A percentile compares a stretch with the other conserved stretches of the same genome.
These are phyloP conservation scores for Pavo muticus DNA, from an alignment of 2,113 vertebrate species.

Conservation along the genomic window DNA sequence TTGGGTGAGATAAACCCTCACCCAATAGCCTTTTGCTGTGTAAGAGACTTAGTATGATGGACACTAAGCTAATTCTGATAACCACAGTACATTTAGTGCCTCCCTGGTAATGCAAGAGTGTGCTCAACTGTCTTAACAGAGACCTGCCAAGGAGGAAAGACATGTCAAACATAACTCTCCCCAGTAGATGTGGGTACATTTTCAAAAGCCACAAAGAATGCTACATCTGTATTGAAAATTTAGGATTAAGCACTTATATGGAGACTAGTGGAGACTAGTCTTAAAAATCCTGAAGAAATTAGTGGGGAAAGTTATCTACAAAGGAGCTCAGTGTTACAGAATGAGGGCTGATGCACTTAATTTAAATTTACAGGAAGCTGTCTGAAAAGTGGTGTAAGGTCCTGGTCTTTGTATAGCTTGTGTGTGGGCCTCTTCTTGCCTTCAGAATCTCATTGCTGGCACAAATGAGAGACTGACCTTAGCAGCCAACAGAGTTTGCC, in stretches of 20 bases:
- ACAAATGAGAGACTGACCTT: not conserved
- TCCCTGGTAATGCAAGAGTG: not conserved
- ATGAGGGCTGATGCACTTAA: not conserved
- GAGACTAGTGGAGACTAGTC: not conserved
- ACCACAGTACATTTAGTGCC: not conserved
- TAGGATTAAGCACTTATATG: too few relatives aligned
- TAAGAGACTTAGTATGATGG: not conserved
- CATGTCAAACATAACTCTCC: not conserved
- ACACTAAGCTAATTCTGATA: too few relatives aligned
- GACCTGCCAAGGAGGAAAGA: not conserved
- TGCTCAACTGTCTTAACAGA: not conserved
- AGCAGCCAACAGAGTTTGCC: not conserved
- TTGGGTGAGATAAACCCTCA: rapidly evolving
- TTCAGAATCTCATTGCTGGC: not conserved
- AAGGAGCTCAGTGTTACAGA: not conserved
- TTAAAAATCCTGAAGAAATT: not conserved
- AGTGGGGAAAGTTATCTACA: not conserved
- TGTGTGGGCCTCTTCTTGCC: not conserved
- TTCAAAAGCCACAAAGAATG: not conserved
- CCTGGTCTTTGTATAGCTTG: not conserved
- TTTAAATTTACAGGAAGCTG: not conserved
- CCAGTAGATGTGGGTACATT: not conserved
- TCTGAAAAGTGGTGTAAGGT: not conserved
- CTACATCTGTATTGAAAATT: not conserved
- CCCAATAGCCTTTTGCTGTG: not conserved